phyloP scores from a whole-genome alignment of 2,113 vertebrate genomes.

The Esox niger region DNA sequence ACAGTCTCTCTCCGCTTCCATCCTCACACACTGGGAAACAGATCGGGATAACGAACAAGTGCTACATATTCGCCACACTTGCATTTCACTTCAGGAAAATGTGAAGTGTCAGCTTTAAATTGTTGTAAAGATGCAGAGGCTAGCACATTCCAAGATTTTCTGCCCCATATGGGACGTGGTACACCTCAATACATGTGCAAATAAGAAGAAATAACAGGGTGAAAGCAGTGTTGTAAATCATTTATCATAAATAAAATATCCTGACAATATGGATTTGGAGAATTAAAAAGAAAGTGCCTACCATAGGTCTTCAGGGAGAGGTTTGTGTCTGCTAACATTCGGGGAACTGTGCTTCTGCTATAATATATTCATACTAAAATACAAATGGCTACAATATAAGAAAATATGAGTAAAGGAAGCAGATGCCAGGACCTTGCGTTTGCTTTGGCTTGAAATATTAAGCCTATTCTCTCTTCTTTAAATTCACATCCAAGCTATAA shows the following conservation, averaged over 20 bases:
- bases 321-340: conserved; percentile 55
- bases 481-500: conserved; percentile 53
- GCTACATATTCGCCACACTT: conserved; percentile 64
- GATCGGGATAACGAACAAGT: conserved; percentile 58
- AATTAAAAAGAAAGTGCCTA: conserved; percentile 51
- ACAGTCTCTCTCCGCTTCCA: conserved; percentile 40
- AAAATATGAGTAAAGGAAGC: conserved; percentile 46
- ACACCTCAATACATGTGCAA: conserved; percentile 55
- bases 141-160: conserved; percentile 68
- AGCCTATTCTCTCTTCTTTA: conserved; percentile 46
- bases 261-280: conserved; percentile 44
- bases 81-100: conserved; percentile 65
- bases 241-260: conserved; percentile 57
- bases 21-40: conserved; percentile 54
- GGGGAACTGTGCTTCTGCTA: conserved; percentile 49
- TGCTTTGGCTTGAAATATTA: conserved; percentile 61
- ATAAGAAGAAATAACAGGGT: conserved; percentile 33
- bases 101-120: conserved; percentile 70
- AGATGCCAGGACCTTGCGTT: conserved; percentile 59
- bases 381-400: conserved; percentile 59
- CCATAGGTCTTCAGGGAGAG: conserved; percentile 43
- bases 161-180: conserved; percentile 59
- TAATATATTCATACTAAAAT: conserved; percentile 65
- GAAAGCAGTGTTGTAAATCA: conserved; percentile 66
- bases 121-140: conserved; percentile 51